These are phyloP conservation scores for Electrona antarctica DNA, from an alignment of 2,113 vertebrate species.

Conservation along the genomic window DNA sequence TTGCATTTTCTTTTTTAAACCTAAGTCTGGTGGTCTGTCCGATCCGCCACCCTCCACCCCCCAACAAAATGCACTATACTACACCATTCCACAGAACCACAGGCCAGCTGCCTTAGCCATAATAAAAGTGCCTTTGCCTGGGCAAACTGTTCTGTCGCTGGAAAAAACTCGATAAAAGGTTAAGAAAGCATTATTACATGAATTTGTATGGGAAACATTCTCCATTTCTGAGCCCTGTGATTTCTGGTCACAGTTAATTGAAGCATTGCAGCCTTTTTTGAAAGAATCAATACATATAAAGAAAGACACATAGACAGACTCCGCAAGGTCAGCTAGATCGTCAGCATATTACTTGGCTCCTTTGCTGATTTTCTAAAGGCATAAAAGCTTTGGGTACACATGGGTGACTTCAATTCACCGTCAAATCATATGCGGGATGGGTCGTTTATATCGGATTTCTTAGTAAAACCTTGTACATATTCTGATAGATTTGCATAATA, in stretches of 20 bases:
- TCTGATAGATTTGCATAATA: too few species aligned
- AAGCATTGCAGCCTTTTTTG: conserved; percentile 33
- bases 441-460: background rate
- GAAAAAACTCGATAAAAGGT: background rate
- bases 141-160: background rate
- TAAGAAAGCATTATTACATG: conserved; percentile 19
- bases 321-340: conserved; percentile 21
- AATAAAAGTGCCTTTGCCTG: background rate
- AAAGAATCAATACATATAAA: conserved; percentile 30
- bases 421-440: background rate
- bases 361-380: background rate
- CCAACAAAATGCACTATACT: too few species aligned
- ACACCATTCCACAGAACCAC: too few species aligned
- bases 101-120: too few species aligned
- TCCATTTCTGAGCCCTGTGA: conserved; percentile 2
- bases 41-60: too few species aligned
- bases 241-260: conserved; percentile 17
- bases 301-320: conserved; percentile 13
- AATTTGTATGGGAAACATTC: conserved; percentile 14
- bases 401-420: background rate
- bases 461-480: too few species aligned
- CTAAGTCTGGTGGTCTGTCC: too few species aligned
- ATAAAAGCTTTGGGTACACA: background rate
- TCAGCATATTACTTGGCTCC: conserved; percentile 28
- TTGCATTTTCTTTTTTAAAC: too few species aligned